phyloP scores from a whole-genome alignment of 2,113 vertebrate genomes.

The Pyrgilauda ruficollis region DNA sequence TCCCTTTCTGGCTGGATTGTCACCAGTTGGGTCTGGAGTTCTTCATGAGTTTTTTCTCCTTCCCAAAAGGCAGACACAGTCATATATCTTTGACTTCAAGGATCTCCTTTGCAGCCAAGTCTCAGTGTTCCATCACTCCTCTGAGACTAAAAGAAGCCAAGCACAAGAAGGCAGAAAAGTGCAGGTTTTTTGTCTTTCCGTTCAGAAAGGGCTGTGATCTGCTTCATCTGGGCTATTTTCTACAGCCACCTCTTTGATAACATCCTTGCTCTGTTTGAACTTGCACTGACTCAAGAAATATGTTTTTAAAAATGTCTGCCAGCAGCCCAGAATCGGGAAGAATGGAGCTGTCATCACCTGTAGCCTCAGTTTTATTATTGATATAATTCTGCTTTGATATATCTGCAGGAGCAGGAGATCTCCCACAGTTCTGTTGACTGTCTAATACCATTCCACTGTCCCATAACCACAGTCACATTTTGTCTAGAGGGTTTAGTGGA shows the following conservation, averaged over 20 bases:
- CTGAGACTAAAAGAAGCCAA: not conserved
- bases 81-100: not conserved
- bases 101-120: not conserved
- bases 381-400: not conserved
- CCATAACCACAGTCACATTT: not conserved
- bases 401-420: not conserved
- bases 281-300: not conserved
- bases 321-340: not conserved
- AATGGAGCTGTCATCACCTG: not conserved
- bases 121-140: not conserved
- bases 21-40: not conserved
- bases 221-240: not conserved
- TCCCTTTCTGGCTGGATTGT: not conserved
- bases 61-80: not conserved
- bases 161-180: not conserved
- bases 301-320: not conserved
- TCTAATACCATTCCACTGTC: not conserved
- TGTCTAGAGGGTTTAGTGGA: not conserved
- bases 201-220: not conserved
- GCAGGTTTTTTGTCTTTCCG: not conserved
- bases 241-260: not conserved
- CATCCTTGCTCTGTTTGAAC: not conserved
- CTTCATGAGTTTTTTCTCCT: not conserved
- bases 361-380: not conserved
- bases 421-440: not conserved